phyloP scores from a whole-genome alignment of 2,113 vertebrate species.

The Gallinago paraguaiae region DNA sequence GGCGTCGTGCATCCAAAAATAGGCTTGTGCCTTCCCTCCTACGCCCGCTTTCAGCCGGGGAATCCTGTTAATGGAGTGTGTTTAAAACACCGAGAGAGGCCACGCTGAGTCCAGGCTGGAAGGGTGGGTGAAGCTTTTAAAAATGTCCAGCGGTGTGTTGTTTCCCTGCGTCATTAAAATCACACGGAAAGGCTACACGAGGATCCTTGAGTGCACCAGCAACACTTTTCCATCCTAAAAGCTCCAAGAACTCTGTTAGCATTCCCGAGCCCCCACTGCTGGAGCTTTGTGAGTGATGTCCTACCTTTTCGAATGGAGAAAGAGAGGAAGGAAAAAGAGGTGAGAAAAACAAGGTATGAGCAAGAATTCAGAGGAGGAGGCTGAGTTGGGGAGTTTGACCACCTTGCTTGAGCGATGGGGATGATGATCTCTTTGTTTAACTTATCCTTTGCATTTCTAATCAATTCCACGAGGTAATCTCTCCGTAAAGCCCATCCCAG shows the following conservation, averaged over 20 bases:
- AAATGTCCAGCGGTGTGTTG: not conserved
- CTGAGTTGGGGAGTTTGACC: not conserved
- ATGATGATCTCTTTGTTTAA: not conserved
- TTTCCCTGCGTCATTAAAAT: slow-evolving; percentile 22
- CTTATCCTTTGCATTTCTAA: not conserved
- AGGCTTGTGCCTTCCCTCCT: not conserved
- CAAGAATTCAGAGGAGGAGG: not conserved
- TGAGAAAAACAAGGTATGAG: not conserved
- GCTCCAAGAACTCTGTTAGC: not conserved
- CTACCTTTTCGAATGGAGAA: not conserved
- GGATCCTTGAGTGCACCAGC: not conserved
- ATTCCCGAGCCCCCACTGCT: accelerated
- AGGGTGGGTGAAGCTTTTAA: slow-evolving; percentile 19
- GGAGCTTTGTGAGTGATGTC: not conserved
- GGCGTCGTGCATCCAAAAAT: not conserved
- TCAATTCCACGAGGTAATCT: not conserved
- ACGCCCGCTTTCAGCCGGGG: not conserved
- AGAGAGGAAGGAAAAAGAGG: not conserved
- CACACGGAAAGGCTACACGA: not conserved
- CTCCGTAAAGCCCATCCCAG: not conserved
- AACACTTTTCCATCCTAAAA: not conserved
- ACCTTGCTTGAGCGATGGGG: not conserved
- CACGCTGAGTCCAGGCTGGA: not conserved
- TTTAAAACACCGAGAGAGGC: slow-evolving; percentile 16
- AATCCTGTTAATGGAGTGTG: slow-evolving; percentile 38